A percentile compares a stretch with the other conserved stretches of the same genome.
Conservation (phyloP, 2,113 vertebrate genomes). For the Pterophyllum scalare region DNA sequence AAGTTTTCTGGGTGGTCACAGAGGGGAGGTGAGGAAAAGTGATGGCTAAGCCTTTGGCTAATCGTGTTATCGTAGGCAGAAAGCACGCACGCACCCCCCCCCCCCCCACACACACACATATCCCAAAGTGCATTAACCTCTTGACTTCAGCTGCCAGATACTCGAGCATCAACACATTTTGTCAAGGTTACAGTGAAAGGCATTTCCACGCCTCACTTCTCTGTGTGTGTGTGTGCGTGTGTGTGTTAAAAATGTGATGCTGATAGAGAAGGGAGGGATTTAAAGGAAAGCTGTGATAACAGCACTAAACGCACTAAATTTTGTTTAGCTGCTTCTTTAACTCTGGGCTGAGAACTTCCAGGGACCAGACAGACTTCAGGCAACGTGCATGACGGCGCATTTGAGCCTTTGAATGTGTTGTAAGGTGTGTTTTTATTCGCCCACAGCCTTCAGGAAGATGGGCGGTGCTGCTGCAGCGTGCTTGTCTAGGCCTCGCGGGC, state of each 20-base stretch:
- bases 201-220: slow-evolving; percentile 6
- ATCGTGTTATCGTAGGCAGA: slow-evolving; percentile 64
- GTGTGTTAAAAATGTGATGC: slow-evolving; percentile 5
- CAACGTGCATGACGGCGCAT: neutral
- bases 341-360: neutral
- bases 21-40: slow-evolving; percentile 41
- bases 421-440: neutral
- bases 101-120: too few species aligned
- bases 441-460: neutral
- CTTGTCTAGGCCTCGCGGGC: neutral
- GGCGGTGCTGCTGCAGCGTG: slow-evolving; percentile 7
- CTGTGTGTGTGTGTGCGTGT: slow-evolving; percentile 1
- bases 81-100: neutral
- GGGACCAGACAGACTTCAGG: neutral
- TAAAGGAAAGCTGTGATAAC: slow-evolving; percentile 16
- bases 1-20: slow-evolving; percentile 35
- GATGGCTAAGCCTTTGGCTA: slow-evolving; percentile 68
- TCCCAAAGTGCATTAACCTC: slow-evolving; percentile 65
- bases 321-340: neutral
- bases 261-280: slow-evolving; percentile 5
- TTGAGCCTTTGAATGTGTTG: neutral
- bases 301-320: neutral
- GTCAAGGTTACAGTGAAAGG: slow-evolving; percentile 64
- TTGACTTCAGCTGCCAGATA: slow-evolving; percentile 55
- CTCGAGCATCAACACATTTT: slow-evolving; percentile 64